Base-by-base conservation (phyloP, 2,797 vertebrate species). In the Schizothorax lantsangensis region DNA sequence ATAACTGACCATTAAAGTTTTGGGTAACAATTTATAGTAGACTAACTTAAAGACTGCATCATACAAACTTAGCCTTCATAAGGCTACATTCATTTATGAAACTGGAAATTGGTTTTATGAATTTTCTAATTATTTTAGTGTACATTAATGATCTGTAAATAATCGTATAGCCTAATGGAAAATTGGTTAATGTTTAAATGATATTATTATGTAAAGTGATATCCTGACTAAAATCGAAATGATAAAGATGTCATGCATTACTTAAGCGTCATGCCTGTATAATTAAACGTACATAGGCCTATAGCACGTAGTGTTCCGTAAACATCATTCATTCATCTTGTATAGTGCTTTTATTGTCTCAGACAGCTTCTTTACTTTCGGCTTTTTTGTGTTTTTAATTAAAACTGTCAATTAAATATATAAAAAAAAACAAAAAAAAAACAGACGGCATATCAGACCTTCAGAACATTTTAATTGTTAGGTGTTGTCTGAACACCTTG, bases 401-500 rank as follows among this genome's bases (percentile, higher is more conserved):
- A 62, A 3, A 64, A 80, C 26, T 36, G 40, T 40, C 43, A 72
- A 49, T 81, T 81, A 64, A 81, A 81, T 30, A 40, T 81, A 74
- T 66, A 74, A 33, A 40, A 8, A 8, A 40, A 6, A 40, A 38
- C 7, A 40, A 40, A 7, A 40, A 9, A 52, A 49, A 86, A 59
- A 81, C 10, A 2, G 43, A 40, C 43, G 26, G 8, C 62, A 57
- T 59, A 68, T 72, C 17, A 71, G 36, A 47, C 47, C 49, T 85
- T 80, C 9, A 62, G 26, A 43, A 62, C 40, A 30, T 4, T 11
- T 19, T 86, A 73, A 80, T 86, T 73, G 79, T 52, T 38, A 81
- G 78, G 84, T 81, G 77, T 73, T 66, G 84, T 74, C 84, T 86
- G 36, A 74, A 81, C 84, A 74, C 10, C 30, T 2, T 64, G 84